Evolutionary conservation across 92 coral and sea anemone genomes (phyloP).

Genomic region (Scolanthus callimorphus): DNA sequence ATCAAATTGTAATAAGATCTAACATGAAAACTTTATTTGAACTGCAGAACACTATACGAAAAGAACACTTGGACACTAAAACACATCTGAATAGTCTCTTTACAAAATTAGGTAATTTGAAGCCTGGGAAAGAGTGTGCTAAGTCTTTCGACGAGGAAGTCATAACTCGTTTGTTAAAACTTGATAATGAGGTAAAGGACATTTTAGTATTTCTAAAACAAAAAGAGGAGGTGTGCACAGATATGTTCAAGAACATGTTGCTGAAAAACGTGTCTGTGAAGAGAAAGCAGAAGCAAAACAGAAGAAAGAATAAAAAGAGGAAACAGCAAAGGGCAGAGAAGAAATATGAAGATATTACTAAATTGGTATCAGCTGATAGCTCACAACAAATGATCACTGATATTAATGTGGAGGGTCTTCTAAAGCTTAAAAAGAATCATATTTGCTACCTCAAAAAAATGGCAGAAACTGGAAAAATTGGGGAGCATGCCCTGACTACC

Average conservation of each 20-base stretch:
- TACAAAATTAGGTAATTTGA: slow-evolving; percentile 41
- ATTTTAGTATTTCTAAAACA: slow-evolving; percentile 32
- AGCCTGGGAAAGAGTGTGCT: slow-evolving; percentile 34
- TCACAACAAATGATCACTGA: slow-evolving; percentile 11
- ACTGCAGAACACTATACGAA: slow-evolving; percentile 16
- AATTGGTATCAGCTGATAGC: slow-evolving; percentile 18
- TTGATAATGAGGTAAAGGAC: slow-evolving; percentile 22
- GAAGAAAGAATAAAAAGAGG: slow-evolving; percentile 37
- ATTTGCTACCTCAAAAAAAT: slow-evolving; percentile 15
- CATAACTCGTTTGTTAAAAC: slow-evolving; percentile 35
- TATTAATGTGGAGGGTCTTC: slow-evolving; percentile 14
- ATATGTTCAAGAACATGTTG: slow-evolving; percentile 41
- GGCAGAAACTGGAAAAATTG: slow-evolving; percentile 4
- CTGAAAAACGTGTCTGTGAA: slow-evolving; percentile 33
- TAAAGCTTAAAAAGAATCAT: slow-evolving; percentile 11
- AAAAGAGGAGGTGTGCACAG: slow-evolving; percentile 26
- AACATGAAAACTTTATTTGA: slow-evolving; percentile 21
- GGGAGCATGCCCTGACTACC: neutral
- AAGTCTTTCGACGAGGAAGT: slow-evolving; percentile 39
- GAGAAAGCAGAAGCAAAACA: slow-evolving; percentile 16
- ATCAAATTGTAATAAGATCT: slow-evolving; percentile 19
- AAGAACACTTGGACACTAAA: slow-evolving; percentile 28
- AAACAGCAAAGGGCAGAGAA: slow-evolving; percentile 32
- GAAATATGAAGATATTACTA: slow-evolving; percentile 23
- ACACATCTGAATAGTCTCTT: slow-evolving; percentile 29